Percentiles rank a stretch among this genome's conserved stretches.
phyloP scores from a whole-genome alignment of 2,113 vertebrate genomes.

The Nothocercus julius region DNA sequence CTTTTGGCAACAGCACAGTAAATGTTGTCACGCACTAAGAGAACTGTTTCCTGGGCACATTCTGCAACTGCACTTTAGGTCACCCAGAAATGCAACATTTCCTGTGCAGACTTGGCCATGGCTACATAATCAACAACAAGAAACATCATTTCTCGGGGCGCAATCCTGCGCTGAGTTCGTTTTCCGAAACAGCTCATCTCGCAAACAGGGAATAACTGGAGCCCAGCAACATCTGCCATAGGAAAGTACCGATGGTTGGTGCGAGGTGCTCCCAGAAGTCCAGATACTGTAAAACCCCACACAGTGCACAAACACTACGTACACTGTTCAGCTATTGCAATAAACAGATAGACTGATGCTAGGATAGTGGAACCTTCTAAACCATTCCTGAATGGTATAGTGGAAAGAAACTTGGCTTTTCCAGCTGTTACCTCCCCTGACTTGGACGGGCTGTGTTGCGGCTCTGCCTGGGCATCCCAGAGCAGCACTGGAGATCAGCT shows the following conservation, averaged over 20 bases:
- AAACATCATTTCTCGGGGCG: neutral
- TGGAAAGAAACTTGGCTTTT: neutral
- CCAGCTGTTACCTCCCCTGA: neutral
- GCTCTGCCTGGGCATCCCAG: neutral
- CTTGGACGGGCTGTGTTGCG: neutral
- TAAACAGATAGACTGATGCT: neutral
- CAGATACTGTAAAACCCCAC: neutral
- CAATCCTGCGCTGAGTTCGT: rapidly evolving
- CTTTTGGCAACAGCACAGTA: neutral
- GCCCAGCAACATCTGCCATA: rapidly evolving
- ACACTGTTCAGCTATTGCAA: neutral
- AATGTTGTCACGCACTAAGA: rapidly evolving
- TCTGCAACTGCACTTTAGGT: rapidly evolving
- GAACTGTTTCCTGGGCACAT: neutral
- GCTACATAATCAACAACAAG: rapidly evolving
- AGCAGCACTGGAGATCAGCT: neutral
- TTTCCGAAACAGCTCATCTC: rapidly evolving
- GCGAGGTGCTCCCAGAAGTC: neutral
- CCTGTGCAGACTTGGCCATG: neutral
- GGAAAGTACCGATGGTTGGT: neutral
- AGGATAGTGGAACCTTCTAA: neutral
- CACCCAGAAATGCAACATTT: neutral
- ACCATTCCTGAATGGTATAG: neutral
- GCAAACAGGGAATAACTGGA: rapidly evolving
- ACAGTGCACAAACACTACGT: neutral